phyloP scores from a whole-genome alignment of 2,797 vertebrate species.

The Phoebastria nigripes region DNA sequence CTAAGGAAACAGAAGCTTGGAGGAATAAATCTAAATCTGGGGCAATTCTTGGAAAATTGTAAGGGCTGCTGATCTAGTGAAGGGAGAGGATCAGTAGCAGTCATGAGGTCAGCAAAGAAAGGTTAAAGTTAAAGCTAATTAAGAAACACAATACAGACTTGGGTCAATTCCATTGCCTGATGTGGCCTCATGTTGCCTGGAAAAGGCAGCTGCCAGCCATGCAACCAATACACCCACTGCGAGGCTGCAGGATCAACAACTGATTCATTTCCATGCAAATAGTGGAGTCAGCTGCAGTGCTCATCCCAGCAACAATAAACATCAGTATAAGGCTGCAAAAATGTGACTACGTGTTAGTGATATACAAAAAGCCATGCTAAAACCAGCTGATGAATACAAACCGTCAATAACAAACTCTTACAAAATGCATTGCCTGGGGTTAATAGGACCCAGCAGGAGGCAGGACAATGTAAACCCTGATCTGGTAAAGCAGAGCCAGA shows the following conservation, averaged over 20 bases:
- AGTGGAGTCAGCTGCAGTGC: neutral
- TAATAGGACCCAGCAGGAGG: neutral
- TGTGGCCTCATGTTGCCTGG: neutral
- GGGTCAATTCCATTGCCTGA: neutral
- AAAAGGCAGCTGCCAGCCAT: neutral
- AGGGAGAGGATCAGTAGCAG: neutral
- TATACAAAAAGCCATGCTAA: neutral
- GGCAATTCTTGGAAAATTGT: neutral
- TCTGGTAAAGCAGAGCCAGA: neutral
- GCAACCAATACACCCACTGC: neutral
- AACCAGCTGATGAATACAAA: neutral
- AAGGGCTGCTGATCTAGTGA: neutral
- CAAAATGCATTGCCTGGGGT: neutral
- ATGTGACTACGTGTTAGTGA: neutral
- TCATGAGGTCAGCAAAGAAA: neutral
- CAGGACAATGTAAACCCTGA: neutral
- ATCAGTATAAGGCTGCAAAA: neutral
- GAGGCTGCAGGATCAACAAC: slow-evolving; percentile 16
- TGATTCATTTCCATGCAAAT: neutral
- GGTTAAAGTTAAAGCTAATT: neutral
- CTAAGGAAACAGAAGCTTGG: neutral
- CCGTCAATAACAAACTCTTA: neutral
- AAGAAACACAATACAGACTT: neutral
- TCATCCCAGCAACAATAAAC: neutral
- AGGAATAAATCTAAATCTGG: neutral